Evolutionary conservation across 2,797 vertebrate species (phyloP).

Genomic region (Trachops cirrhosus): DNA sequence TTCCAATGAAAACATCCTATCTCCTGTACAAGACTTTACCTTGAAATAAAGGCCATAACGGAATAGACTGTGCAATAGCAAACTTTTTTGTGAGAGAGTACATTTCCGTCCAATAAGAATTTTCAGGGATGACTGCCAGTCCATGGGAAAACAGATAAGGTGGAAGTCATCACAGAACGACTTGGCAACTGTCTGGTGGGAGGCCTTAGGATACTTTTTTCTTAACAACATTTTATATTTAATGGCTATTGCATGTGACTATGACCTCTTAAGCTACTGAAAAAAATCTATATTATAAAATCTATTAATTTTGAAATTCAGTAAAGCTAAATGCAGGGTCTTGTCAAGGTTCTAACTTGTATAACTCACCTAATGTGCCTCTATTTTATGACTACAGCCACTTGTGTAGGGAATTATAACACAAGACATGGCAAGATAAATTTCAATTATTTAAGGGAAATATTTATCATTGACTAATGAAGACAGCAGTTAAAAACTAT

Average conservation of each 20-base stretch:
- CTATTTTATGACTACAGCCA: not conserved
- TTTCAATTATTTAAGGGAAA: conserved; percentile 44
- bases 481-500: conserved; percentile 46
- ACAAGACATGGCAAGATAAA: conserved; percentile 5
- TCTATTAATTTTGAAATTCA: conserved; percentile 28
- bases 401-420: not conserved
- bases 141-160: not conserved
- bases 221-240: conserved; percentile 51
- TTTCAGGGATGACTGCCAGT: not conserved
- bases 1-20: not conserved
- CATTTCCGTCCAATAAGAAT: not conserved
- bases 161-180: not conserved
- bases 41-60: not conserved
- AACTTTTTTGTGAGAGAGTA: not conserved
- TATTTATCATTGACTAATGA: conserved; percentile 41
- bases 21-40: not conserved
- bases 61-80: not conserved
- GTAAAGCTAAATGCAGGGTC: conserved; percentile 3
- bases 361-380: not conserved
- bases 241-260: conserved; percentile 18
- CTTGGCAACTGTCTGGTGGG: not conserved
- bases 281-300: conserved; percentile 32
- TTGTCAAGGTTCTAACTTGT: not conserved
- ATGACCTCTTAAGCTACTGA: conserved; percentile 41
- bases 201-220: not conserved